Evolutionary conservation across 2,113 vertebrate genomes (phyloP).

Genomic region (Hepsetus odoe): DNA sequence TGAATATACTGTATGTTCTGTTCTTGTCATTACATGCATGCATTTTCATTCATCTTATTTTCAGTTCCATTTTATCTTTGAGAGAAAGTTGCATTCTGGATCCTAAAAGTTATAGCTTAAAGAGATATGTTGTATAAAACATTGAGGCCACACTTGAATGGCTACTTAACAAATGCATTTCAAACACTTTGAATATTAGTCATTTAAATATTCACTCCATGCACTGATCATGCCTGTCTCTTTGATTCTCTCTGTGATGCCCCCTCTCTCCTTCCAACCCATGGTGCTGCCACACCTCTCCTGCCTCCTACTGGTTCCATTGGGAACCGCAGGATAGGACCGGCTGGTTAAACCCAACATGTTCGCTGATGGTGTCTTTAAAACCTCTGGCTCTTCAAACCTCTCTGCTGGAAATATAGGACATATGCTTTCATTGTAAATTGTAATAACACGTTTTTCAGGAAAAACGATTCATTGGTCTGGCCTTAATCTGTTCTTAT

Average conservation of each 20-base stretch:
- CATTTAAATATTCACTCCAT: constrained; percentile 42
- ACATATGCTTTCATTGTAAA: too few species aligned
- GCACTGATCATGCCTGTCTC: constrained; percentile 57
- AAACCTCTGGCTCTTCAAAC: constrained; percentile 50
- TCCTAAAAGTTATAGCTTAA: neutral
- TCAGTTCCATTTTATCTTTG: constrained; percentile 9
- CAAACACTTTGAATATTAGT: neutral
- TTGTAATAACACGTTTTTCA: neutral
- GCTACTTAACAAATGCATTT: constrained; percentile 26
- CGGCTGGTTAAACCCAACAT: constrained; percentile 66
- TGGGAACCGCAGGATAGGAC: constrained; percentile 57
- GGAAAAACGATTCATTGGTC: neutral
- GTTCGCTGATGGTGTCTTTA: constrained; percentile 67
- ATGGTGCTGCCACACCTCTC: constrained; percentile 70
- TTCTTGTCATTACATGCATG: neutral
- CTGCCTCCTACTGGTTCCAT: constrained; percentile 65
- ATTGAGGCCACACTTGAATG: neutral
- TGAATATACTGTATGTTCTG: neutral
- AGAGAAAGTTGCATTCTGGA: neutral
- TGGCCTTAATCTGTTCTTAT: neutral
- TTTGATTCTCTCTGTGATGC: constrained; percentile 63
- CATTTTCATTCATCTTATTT: too few species aligned
- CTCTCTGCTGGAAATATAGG: constrained; percentile 24
- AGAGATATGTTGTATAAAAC: neutral
- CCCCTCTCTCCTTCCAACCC: constrained; percentile 81